Base-by-base conservation (phyloP, 2,888 invertebrate species). In the Acleris cristana region DNA sequence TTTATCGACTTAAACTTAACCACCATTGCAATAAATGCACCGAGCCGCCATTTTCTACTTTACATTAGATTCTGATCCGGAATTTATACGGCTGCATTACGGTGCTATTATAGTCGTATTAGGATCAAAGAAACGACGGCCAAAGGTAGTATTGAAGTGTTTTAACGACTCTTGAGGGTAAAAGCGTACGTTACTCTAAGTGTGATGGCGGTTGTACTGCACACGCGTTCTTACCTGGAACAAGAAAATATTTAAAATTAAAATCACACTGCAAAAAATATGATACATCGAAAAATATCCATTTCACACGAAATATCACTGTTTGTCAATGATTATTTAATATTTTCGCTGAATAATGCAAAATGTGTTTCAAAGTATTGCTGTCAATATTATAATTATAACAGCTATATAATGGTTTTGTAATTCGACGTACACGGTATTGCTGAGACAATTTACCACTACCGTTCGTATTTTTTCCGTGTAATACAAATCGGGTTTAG, bases 161-260 rank as follows among this genome's bases (percentile, higher is more conserved):
- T 71, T 64, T 69, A 60, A 69, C 70, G 65, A 61, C 61, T 45
- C 53, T 67, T 44, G 12, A n/a, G 61, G 53, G 53, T 64, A 61
- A 70, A 67, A 70, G 67, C 67, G 48, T 63, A 63, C 67, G 63
- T 67, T 67, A 62, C 56, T 48, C 26, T 40, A 18, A 55, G 26
- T 30, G 12, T 45, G 18, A 56, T 26, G 52, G 4, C 52, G n/a
- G 45, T 21, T 51, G 18, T 18, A 19, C 19, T 66, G 64, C 56
- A 52, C 64, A 51, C 64, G 65, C 53, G 67, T 65, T 71, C 80
- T 79, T 82, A 82, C 82, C 82, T 82, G 81, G 30, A 80, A 81
- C 76, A 77, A 78, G 1, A 74, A 59, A 61, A 56, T 69, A 66
- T 68, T 64, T 30, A 40, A 64, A 45, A 62, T 60, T 63, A 55